These are phyloP conservation scores for Erannis defoliaria DNA, from an alignment of 2,888 invertebrate genomes.

Conservation along the genomic window DNA sequence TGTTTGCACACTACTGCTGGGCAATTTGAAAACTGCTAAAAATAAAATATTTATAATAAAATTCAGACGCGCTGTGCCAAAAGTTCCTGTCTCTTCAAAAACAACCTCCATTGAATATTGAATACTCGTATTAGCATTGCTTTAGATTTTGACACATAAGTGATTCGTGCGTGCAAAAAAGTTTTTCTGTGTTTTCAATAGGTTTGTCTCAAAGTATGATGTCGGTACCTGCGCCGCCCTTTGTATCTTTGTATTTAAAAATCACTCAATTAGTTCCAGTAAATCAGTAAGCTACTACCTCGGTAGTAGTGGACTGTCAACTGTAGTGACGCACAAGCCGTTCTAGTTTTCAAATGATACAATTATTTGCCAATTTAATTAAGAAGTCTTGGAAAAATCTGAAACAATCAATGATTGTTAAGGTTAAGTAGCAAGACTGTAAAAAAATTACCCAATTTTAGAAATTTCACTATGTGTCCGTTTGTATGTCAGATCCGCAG, in stretches of 20 bases:
- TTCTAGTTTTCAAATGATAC: conserved; percentile 1
- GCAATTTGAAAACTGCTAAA: no score
- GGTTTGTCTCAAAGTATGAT: neutral
- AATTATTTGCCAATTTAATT: neutral
- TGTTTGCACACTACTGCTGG: no score
- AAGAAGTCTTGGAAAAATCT: neutral
- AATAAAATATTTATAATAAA: no score
- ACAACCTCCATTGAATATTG: no score
- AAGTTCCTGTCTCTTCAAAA: no score
- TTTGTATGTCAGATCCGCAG: no score
- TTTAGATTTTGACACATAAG: neutral
- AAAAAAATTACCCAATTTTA: no score
- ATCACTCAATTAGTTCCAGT: conserved; percentile 1
- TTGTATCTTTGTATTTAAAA: neutral
- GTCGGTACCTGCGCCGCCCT: neutral
- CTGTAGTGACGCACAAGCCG: neutral
- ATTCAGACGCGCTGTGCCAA: no score
- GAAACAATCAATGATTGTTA: neutral
- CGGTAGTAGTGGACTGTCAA: neutral
- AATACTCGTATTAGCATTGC: neutral
- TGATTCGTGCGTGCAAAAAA: neutral
- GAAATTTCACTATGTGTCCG: no score
- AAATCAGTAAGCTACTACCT: neutral
- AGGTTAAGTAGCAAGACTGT: no score
- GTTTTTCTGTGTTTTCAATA: neutral